phyloP scores from a whole-genome alignment of 2,797 vertebrate genomes.

The Phoxinus dragarum region DNA sequence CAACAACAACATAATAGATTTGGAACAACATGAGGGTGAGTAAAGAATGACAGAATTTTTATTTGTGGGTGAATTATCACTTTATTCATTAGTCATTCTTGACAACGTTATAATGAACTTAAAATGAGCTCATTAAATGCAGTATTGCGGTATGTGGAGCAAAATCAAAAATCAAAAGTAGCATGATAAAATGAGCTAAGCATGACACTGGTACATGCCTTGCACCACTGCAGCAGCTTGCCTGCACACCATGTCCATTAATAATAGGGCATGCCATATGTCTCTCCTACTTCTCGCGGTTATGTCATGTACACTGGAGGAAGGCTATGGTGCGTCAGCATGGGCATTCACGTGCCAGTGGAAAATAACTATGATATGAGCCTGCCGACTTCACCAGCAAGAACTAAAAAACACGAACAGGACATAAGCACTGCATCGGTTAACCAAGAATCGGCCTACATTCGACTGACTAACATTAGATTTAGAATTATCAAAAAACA shows the following conservation, averaged over 20 bases:
- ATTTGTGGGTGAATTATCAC: slow-evolving; percentile 19
- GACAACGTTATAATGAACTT: slow-evolving; percentile 10
- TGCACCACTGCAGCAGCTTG: slow-evolving; percentile 52
- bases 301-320: slow-evolving; percentile 27
- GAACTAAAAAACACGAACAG: not conserved
- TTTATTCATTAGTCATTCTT: not conserved
- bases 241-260: slow-evolving; percentile 35
- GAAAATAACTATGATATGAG: slow-evolving; percentile 16
- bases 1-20: not conserved
- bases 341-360: slow-evolving; percentile 27
- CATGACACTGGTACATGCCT: slow-evolving; percentile 46
- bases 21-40: not conserved
- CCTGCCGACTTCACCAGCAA: not conserved
- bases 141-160: slow-evolving; percentile 53
- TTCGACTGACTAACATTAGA: slow-evolving; percentile 3
- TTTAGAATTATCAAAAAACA: not conserved
- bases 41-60: not conserved
- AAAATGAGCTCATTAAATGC: slow-evolving; percentile 47
- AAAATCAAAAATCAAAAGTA: slow-evolving; percentile 37
- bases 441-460: not conserved
- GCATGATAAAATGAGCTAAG: slow-evolving; percentile 50
- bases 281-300: slow-evolving; percentile 23
- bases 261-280: slow-evolving; percentile 34
- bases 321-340: slow-evolving; percentile 30
- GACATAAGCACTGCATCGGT: not conserved